phyloP scores from a whole-genome alignment of 2,888 invertebrate species.

The Ophion slaviceki region DNA sequence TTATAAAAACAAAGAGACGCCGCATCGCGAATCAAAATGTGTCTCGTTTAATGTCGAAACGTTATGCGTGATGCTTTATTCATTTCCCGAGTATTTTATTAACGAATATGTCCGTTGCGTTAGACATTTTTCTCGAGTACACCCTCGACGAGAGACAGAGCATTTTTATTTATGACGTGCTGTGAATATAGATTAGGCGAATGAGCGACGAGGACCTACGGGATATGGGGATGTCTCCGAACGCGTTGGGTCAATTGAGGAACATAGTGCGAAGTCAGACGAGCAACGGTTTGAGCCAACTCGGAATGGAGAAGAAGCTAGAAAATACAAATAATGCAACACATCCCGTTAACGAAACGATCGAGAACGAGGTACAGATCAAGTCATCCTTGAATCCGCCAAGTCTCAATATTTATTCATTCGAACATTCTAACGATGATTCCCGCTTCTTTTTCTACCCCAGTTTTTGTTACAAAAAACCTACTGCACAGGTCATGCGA shows the following conservation, averaged over 20 bases:
- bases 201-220: slow-evolving; percentile 87
- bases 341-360: slow-evolving; percentile 72
- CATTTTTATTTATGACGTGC: slow-evolving; percentile 51
- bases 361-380: slow-evolving; percentile 78
- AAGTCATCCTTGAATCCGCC: slow-evolving; percentile 54
- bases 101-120: background rate
- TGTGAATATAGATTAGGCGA: slow-evolving; percentile 85
- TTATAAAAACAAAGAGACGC: background rate
- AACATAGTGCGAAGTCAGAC: slow-evolving; percentile 85
- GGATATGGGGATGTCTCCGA: slow-evolving; percentile 84
- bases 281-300: slow-evolving; percentile 75
- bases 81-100: background rate
- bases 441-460: slow-evolving; percentile 47
- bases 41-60: background rate
- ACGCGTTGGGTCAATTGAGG: slow-evolving; percentile 85
- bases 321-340: slow-evolving; percentile 74
- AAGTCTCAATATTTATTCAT: slow-evolving; percentile 36
- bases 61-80: background rate
- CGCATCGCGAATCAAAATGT: background rate
- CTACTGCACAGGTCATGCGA: slow-evolving; percentile 49
- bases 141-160: slow-evolving; percentile 3
- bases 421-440: slow-evolving; percentile 36
- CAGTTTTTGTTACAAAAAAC: slow-evolving; percentile 35
- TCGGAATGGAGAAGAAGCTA: slow-evolving; percentile 73
- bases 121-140: background rate